Conservation (phyloP, 2,888 invertebrate genomes). For the Hoplodrina blanda region DNA sequence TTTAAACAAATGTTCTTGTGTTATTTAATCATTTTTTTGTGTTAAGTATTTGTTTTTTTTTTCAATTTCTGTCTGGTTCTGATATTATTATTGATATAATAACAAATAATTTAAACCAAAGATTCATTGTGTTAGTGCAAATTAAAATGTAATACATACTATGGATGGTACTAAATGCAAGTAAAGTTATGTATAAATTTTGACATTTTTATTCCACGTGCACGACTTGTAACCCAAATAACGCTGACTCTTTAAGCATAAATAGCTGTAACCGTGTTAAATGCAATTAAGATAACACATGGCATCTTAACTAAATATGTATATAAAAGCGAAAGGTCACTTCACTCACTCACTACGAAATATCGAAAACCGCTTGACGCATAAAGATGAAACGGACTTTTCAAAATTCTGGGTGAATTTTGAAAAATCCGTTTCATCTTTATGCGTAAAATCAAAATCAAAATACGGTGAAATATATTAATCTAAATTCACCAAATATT, state of each 20-base stretch:
- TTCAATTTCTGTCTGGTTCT: constrained; percentile 15
- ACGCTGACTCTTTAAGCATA: background rate
- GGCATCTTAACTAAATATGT: too few species aligned
- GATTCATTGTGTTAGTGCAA: constrained; percentile 57
- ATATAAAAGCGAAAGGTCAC: too few species aligned
- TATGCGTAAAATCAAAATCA: too few species aligned
- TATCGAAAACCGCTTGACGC: too few species aligned
- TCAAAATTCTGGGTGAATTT: too few species aligned
- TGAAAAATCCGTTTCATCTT: too few species aligned
- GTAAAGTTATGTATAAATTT: constrained; percentile 40
- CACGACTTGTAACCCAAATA: background rate
- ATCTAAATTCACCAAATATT: too few species aligned
- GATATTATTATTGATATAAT: constrained; percentile 15
- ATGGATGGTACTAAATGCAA: constrained; percentile 36
- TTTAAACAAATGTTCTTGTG: constrained; percentile 15
- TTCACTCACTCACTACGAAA: too few species aligned
- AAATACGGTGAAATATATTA: too few species aligned
- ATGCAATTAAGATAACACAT: too few species aligned
- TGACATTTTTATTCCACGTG: constrained; percentile 2
- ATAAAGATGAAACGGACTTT: too few species aligned
- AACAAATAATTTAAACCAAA: constrained; percentile 55
- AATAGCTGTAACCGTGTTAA: too few species aligned
- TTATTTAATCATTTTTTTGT: constrained; percentile 10
- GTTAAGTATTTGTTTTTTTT: constrained; percentile 13
- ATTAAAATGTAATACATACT: constrained; percentile 36